Evolutionary conservation across 1,140 invertebrate genomes (phyloP), one percentile per base, ranked within the genome.

Genomic region (Pseudomyrmex dendroicus): DNA sequence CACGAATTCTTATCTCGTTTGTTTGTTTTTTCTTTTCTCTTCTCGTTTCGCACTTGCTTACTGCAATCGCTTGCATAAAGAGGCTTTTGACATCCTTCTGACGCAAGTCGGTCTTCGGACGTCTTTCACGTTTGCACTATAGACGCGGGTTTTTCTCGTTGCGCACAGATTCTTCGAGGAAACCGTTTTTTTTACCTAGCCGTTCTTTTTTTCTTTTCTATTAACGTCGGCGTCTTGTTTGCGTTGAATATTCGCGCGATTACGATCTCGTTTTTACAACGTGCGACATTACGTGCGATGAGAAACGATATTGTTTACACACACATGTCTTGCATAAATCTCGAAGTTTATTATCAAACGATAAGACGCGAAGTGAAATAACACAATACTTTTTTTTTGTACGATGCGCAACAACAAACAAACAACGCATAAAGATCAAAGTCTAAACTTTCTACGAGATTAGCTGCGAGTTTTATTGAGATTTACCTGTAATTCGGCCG

Each of bases 401-500:
- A 35, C 35, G 5, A 35, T 35, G 35, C 35, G 4, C 5, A 35
- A 35, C 35, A 35, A 35, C 35, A 35, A 35, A 35, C 35, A 35
- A 50, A 22, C 20, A 8, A 54, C 3, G 12, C 5, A 12, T 13
- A 13, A 17, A 22, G 10, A 25, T 25, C 3, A 25, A 25, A 25
- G 25, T 25, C 25, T 25, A 25, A 25, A 25, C 25, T 25, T 25
- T 25, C 25, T 25, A 25, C 25, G 25, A 25, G 25, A 25, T 25
- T 25, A 4, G 25, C 25, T 25, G 0, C 25, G 25, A 25, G 13
- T 20, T 50, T 2, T 15, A 20, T 35, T 46, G 25, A 25, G 25
- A 25, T 25, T 84, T 82, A 95, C 96, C 96, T 73, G 95, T 96
- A 57, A 96, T 96, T 85, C 96, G 90, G 1, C 89, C 92, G 10